A percentile compares a stretch with the other conserved stretches of the same genome.
Conservation (phyloP, 2,797 vertebrate genomes). For the Hippoglossus hippoglossus region DNA sequence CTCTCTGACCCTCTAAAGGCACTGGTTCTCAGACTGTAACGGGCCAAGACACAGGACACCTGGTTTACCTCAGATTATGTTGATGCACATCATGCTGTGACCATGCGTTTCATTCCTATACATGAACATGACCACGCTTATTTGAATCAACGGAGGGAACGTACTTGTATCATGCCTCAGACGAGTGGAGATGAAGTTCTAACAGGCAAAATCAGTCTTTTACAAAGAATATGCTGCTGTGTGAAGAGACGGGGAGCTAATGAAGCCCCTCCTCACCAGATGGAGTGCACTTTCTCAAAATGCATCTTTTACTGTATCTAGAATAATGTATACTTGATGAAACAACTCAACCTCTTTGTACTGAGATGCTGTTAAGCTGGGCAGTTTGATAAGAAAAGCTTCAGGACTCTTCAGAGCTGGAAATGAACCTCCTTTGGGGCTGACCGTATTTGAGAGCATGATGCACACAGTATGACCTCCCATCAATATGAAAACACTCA, state of each 20-base stretch:
- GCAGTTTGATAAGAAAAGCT: conserved; percentile 25
- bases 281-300: conserved; percentile 50
- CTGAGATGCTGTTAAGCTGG: conserved; percentile 24
- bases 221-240: conserved; percentile 43
- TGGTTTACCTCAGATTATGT: conserved; percentile 81
- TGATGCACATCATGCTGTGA: conserved; percentile 71
- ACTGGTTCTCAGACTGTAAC: conserved; percentile 72
- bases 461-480: conserved; percentile 58
- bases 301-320: conserved; percentile 51
- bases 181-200: conserved; percentile 30
- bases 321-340: conserved; percentile 41
- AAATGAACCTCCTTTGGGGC: conserved; percentile 32
- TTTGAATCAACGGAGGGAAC: conserved; percentile 48
- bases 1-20: conserved; percentile 74
- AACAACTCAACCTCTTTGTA: conserved; percentile 47
- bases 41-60: conserved; percentile 72
- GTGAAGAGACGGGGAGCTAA: conserved; percentile 15
- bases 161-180: conserved; percentile 46
- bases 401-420: conserved; percentile 14
- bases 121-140: conserved; percentile 50
- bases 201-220: conserved; percentile 31
- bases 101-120: conserved; percentile 62
- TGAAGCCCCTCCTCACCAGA: conserved; percentile 36
- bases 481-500: conserved; percentile 55
- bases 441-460: conserved; percentile 53